These are phyloP conservation scores for Psittacula echo DNA, from an alignment of 2,797 vertebrate genomes.

Conservation along the genomic window DNA sequence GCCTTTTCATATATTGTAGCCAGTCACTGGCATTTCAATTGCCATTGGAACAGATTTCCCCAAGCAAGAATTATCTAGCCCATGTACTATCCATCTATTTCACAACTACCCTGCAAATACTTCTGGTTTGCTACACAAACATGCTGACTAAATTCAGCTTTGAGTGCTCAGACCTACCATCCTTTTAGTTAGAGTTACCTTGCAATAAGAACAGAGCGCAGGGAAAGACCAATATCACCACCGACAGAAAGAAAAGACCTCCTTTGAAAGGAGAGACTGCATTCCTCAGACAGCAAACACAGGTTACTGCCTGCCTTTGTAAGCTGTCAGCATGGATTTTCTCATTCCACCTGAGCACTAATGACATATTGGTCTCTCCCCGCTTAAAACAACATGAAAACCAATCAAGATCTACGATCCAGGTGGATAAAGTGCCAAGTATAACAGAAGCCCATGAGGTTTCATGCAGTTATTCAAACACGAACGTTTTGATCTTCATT, in stretches of 20 bases:
- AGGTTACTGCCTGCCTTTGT: not conserved
- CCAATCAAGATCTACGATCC: constrained; percentile 54
- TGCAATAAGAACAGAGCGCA: constrained; percentile 60
- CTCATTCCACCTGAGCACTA: constrained; percentile 17
- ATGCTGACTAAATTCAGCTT: not conserved
- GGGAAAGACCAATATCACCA: constrained; percentile 77
- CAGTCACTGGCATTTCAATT: not conserved
- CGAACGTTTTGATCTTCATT: constrained; percentile 76
- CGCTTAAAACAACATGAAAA: constrained; percentile 15
- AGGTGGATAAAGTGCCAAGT: constrained; percentile 74
- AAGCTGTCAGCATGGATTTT: not conserved
- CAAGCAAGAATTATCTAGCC: not conserved
- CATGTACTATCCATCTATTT: not conserved
- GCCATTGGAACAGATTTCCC: not conserved
- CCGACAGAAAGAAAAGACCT: not conserved
- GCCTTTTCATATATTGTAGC: not conserved
- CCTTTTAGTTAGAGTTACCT: constrained; percentile 10
- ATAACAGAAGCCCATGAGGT: constrained; percentile 80
- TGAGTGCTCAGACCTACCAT: not conserved
- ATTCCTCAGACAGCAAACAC: constrained; percentile 1
- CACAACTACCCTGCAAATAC: not conserved
- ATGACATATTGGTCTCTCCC: constrained; percentile 76
- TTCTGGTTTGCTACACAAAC: not conserved
- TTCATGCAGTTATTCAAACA: constrained; percentile 83
- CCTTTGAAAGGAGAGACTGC: constrained; percentile 38